Evolutionary conservation across 2,888 invertebrate genomes (phyloP).

Genomic region (Drosophila peninsularis): DNA sequence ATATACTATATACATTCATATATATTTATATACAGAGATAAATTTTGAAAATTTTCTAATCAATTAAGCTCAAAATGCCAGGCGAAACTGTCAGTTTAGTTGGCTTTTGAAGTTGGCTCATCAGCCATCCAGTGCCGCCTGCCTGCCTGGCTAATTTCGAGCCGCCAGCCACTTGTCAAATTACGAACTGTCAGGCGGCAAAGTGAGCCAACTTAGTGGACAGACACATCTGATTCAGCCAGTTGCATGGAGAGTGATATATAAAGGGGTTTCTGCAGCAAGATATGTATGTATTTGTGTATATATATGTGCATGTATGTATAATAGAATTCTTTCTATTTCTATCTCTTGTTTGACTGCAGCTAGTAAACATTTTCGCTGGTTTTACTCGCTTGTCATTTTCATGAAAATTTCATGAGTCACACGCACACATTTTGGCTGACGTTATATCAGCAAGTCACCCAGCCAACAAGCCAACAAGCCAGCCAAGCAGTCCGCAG

Average conservation of each 20-base stretch:
- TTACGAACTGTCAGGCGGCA: conserved; percentile 69
- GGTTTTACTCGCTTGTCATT: conserved; percentile 31
- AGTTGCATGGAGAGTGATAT: conserved; percentile 11
- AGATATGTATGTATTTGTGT: conserved; percentile 6
- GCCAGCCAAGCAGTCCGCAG: conserved; percentile 1
- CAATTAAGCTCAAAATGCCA: conserved; percentile 68
- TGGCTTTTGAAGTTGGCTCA: conserved; percentile 61
- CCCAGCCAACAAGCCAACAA: background rate
- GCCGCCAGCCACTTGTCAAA: conserved; percentile 52
- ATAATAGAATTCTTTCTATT: conserved; percentile 15
- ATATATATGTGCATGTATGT: conserved; percentile 2
- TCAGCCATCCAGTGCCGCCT: conserved; percentile 24
- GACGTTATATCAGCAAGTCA: conserved; percentile 25
- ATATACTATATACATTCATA: background rate
- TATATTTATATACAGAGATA: conserved; percentile 29
- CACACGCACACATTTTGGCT: conserved; percentile 32
- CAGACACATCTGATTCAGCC: conserved; percentile 11
- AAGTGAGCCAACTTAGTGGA: conserved; percentile 34
- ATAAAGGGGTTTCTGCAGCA: conserved; percentile 14
- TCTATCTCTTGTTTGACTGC: conserved; percentile 27
- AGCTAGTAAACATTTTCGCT: conserved; percentile 21
- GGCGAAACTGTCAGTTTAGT: conserved; percentile 49
- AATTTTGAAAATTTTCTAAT: conserved; percentile 57
- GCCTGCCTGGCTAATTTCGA: conserved; percentile 43
- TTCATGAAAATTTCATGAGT: conserved; percentile 36